Evolutionary conservation across 2,888 invertebrate species (phyloP), one percentile per base, ranked within the genome.

Genomic region (Tetheella fluctuosa): DNA sequence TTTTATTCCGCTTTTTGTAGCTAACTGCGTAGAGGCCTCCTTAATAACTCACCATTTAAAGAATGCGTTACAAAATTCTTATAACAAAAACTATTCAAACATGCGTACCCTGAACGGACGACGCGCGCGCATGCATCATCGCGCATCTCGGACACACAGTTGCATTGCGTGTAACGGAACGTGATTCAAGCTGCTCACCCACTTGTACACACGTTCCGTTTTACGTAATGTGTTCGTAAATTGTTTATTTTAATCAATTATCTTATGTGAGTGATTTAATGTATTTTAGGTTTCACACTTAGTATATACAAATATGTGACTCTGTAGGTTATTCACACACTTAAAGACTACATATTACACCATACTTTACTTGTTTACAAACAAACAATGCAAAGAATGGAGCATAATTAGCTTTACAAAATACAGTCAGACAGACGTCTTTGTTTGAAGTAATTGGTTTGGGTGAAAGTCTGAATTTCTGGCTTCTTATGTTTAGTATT

Each of bases 121-220:
- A 64, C 42, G 62, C 37, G 37, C 15, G 15, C 39, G n/a, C 71
- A 80, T 68, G 80, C 77, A 64, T 71, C 60, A 69, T 58, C 76
- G 76, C 65, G 54, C 67, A 79, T 77, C 61, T 73, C 77, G 80
- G 80, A 57, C 80, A 67, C 62, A 64, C 65, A 65, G 67, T 69
- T 75, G 70, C 73, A 68, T 72, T 63, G 77, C 75, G 72, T 78
- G 71, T 63, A 79, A 75, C 74, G 77, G 71, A 77, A 71, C 80
- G 71, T 60, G 73, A 65, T 64, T 59, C 65, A 62, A 58, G 55
- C 61, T 54, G 59, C 63, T 63, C 69, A 67, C 67, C 65, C 61
- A 60, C 59, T 68, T 62, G 61, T 48, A 48, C 62, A 59, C 70
- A 60, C 68, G 69, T 72, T 76, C 63, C 59, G 66, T 71, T 79